These are phyloP conservation scores for Opisthocomus hoazin DNA, from an alignment of 2,113 vertebrate genomes.

Conservation along the genomic window DNA sequence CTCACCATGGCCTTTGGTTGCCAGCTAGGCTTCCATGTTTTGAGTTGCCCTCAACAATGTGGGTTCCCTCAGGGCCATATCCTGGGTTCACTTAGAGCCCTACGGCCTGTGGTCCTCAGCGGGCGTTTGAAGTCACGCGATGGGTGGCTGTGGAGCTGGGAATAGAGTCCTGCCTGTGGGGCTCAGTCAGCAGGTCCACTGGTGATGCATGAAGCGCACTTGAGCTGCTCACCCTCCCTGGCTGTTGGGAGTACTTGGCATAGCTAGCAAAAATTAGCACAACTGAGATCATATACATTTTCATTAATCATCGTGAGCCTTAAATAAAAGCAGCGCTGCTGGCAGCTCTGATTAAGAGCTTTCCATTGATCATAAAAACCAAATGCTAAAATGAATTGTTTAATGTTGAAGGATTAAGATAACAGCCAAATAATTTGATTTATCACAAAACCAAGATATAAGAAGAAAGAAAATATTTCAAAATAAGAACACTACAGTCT, in stretches of 20 bases:
- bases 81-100: neutral
- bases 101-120: neutral
- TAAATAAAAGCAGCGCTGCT: constrained; percentile 48
- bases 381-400: constrained; percentile 15
- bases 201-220: neutral
- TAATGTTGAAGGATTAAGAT: constrained; percentile 40
- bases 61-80: neutral
- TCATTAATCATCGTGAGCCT: neutral
- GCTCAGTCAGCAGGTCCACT: neutral
- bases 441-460: neutral
- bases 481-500: neutral
- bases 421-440: constrained; percentile 56
- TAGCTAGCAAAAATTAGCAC: constrained; percentile 24
- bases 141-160: neutral
- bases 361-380: constrained; percentile 53
- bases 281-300: constrained; percentile 35
- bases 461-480: constrained; percentile 43
- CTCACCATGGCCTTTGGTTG: neutral
- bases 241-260: neutral
- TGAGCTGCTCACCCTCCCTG: neutral
- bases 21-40: neutral
- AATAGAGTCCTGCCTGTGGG: neutral
- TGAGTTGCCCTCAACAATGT: neutral
- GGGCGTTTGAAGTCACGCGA: neutral
- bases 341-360: constrained; percentile 53